Conservation (phyloP, 2,888 invertebrate species). For the Alentia gelatinosa region DNA sequence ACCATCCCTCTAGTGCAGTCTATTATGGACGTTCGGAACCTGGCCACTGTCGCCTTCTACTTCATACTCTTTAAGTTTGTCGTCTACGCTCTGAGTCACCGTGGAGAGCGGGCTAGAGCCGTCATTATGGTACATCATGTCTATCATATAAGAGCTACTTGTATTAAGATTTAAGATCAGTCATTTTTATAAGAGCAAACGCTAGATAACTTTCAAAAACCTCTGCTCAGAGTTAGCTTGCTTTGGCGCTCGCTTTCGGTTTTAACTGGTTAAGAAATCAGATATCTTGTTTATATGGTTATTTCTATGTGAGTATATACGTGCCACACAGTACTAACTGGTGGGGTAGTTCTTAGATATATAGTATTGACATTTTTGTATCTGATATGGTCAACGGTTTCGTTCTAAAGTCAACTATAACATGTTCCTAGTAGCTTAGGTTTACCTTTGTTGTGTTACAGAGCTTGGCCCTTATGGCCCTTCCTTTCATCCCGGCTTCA, state of each 20-base stretch:
- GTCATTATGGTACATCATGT: slow-evolving; percentile 86
- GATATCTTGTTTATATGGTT: too few relatives aligned
- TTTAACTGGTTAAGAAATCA: too few relatives aligned
- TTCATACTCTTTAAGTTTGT: slow-evolving; percentile 79
- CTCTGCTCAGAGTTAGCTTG: too few relatives aligned
- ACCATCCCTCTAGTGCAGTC: slow-evolving; percentile 92
- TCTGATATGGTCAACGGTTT: background rate
- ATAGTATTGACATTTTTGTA: too few relatives aligned
- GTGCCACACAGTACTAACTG: too few relatives aligned
- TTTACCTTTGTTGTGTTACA: slow-evolving; percentile 65
- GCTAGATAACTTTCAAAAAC: too few relatives aligned
- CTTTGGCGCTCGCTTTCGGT: too few relatives aligned
- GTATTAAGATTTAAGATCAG: too few relatives aligned
- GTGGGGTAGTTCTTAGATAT: too few relatives aligned
- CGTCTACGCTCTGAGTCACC: slow-evolving; percentile 68
- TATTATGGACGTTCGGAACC: slow-evolving; percentile 89
- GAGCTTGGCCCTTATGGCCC: slow-evolving; percentile 91
- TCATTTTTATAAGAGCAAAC: too few relatives aligned
- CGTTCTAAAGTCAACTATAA: background rate
- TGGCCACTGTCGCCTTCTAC: slow-evolving; percentile 88
- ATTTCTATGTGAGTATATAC: too few relatives aligned
- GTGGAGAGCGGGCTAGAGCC: slow-evolving; percentile 82
- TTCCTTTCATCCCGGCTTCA: slow-evolving; percentile 97
- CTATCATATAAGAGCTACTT: too few relatives aligned
- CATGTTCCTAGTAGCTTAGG: background rate